Base-by-base conservation (phyloP, 64 coral and sea anemone genomes). In the Actinia equina region DNA sequence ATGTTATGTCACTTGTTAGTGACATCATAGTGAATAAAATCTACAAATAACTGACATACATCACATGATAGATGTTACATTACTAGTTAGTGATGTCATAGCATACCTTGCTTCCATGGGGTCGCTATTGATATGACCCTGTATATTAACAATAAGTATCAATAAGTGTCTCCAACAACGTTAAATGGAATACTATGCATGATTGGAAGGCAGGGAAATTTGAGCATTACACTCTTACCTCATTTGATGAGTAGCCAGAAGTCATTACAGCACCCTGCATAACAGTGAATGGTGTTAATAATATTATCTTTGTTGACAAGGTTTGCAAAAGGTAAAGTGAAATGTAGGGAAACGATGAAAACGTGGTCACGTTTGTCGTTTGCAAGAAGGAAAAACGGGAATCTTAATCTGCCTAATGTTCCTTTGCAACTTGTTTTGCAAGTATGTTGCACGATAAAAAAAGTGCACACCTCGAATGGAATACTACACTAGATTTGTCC, bases 51-150 rank as follows among this genome's bases (percentile, higher is more conserved):
- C 30, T 37, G 30, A 37, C 30, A 37, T 37, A 37, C 1, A 37
- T 37, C 30, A 37, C 30, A 37, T 37, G 30, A 37, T 37, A 37
- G 30, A 37, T 37, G 30, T 37, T 37, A 37, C 30, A 37, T 37
- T 37, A 37, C 30, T 37, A 37, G 30, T 37, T 37, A 37, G 30
- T 37, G 30, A 37, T 5, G 26, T 41, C 19, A 77, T 8, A 15
- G 6, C 55, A 43, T 83, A 92, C 90, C 90, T 92, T 20, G 90
- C 90, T 52, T 92, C 90, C 85, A 87, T 22, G 27, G 84, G 86
- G 53, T 92, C 90, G 19, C 90, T 77, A 61, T 92, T 87, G 9
- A 92, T 59, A 54, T 87, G 77, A 14, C 90, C 76, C 90, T 92
- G 85, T 20, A 87, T 87, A 20, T 18, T 49, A 14, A 71, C 23